Percentiles rank a stretch among this genome's conserved stretches.
phyloP scores from a whole-genome alignment of 1,140 invertebrate species.

The Holcopasites calliopsidis region DNA sequence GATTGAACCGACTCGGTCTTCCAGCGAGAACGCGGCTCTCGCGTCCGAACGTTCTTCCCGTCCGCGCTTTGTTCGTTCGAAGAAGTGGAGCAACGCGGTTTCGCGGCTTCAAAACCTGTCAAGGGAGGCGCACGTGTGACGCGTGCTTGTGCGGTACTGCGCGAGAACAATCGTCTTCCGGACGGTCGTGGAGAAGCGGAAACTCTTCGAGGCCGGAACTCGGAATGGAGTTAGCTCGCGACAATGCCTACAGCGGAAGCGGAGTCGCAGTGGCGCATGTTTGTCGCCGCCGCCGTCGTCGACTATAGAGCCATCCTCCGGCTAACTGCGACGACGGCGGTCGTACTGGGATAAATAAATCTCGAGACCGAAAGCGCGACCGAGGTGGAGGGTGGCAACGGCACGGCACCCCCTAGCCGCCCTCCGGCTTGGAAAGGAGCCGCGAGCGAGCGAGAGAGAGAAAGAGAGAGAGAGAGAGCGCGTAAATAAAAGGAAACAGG shows the following conservation, averaged over 20 bases:
- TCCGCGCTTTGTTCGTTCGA: neutral
- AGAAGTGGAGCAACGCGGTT: neutral
- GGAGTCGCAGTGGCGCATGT: neutral
- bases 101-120: no score
- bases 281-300: conserved; percentile 6
- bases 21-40: neutral
- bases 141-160: neutral
- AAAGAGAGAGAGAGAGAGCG: neutral
- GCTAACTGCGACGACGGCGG: neutral
- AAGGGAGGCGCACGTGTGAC: neutral
- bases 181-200: no score
- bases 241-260: neutral
- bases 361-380: neutral
- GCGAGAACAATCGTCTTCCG: no score
- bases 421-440: conserved; percentile 3
- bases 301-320: neutral
- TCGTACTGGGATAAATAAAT: neutral
- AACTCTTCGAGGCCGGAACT: no score
- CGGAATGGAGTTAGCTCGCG: neutral
- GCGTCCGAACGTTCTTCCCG: neutral
- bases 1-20: neutral
- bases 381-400: neutral
- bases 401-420: neutral
- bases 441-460: neutral
- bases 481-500: neutral